Percentiles rank a stretch among this genome's conserved stretches.
phyloP scores from a whole-genome alignment of 2,113 vertebrate species.

The Aramus guarauna region DNA sequence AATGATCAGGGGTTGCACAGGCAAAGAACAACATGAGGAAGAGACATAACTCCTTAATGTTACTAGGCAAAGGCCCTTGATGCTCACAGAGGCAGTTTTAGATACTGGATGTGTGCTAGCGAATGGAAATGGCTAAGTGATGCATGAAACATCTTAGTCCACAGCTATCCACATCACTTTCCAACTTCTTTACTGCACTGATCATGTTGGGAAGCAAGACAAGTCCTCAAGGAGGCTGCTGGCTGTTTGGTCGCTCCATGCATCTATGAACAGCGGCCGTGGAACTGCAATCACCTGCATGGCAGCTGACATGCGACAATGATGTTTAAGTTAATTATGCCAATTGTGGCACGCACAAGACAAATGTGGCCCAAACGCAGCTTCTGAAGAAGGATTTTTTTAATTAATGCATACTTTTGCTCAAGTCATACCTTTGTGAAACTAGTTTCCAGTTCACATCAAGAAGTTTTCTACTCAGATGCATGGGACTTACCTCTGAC shows the following conservation, averaged over 20 bases:
- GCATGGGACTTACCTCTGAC: neutral
- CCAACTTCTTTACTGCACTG: neutral
- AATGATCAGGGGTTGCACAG: neutral
- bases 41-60: neutral
- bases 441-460: neutral
- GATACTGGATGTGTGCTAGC: neutral
- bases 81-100: neutral
- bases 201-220: neutral
- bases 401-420: neutral
- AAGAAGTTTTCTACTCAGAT: neutral
- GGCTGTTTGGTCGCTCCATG: neutral
- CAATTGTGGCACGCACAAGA: neutral
- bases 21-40: neutral
- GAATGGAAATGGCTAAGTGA: neutral
- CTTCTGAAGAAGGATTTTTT: neutral
- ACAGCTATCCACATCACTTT: neutral
- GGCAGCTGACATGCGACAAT: neutral
- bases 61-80: neutral
- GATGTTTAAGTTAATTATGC: neutral
- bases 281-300: neutral
- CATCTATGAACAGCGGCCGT: rapidly evolving
- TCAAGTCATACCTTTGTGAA: neutral
- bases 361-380: neutral
- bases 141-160: neutral
- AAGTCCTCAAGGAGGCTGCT: neutral